Base-by-base conservation (phyloP, 2,888 invertebrate genomes). In the Caenorhabditis virilis region DNA sequence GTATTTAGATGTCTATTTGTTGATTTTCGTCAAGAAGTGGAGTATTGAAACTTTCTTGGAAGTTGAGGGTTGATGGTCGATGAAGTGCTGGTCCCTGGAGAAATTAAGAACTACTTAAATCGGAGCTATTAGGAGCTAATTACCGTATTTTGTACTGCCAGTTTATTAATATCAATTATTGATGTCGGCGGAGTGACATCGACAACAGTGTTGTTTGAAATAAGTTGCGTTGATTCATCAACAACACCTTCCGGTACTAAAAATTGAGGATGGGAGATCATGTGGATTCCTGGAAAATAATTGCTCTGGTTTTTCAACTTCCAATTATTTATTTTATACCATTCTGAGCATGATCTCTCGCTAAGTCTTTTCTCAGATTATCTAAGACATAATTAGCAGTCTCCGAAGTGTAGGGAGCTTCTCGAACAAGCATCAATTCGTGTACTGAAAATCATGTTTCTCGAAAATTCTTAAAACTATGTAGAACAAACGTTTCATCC, bases 121-220 rank as follows among this genome's bases (percentile, higher is more conserved):
- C 43, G 25, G n/a, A 30, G 33, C 16, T 7, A 23, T 23, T 11
- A 5, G 18, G 20, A 13, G 15, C 4, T 30, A 13, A 30, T 3
- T 47, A 61, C 61, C 36, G 63, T 63, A 41, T 63, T 50, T 46
- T 63, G 63, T 15, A 63, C 63, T 13, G 50, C 58, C 3, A 63
- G 35, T 11, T 45, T 30, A 23, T 56, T 57, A n/a, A 63, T 27
- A 41, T 63, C 56, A 22, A 63, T 27, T 1, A 54, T 16, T 16
- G 57, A 54, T 5, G 58, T 41, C 2, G 63, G 63, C 2, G 63
- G 63, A 18, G 63, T 57, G n/a, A 57, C 49, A 7, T 62, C 56
- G 5, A 25, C 36, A 13, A 56, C 4, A 9, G 33, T 27, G 15
- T 38, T 50, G 26, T 25, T 25, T 20, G 49, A 49, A 20, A 60